Evolutionary conservation across 1,140 invertebrate genomes (phyloP), one percentile per base, ranked within the genome.

Genomic region (Cydia strobilella): DNA sequence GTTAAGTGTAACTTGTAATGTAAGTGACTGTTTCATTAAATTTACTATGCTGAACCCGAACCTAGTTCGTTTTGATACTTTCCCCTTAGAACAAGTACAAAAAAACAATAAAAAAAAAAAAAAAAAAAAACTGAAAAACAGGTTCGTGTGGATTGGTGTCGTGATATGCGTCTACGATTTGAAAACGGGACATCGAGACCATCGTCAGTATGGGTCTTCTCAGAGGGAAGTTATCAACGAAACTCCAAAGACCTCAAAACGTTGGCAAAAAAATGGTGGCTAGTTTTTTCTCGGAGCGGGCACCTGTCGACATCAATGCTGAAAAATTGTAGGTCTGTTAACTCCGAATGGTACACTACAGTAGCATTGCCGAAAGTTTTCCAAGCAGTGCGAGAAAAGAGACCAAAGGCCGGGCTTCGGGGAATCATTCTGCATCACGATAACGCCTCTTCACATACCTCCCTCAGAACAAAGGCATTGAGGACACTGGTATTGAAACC

Each of bases 391-490:
- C 13, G 42, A 18, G 48, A 51, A 10, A 51, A 2, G 48, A 51
- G 48, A 51, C 48, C 42, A 45, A 13, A 13, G 42, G 13, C 12
- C 6, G 42, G 42, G 6, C 42, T 45, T 45, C 42, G 42, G 42
- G 42, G 42, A 45, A 45, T 45, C 42, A 7, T 45, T 5, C 12
- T 45, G 42, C 42, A 45, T 45, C 42, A 45, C 12, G 42, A 45
- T n/a, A 18, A 51, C n/a, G 13, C 15, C 15, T 51, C 48, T 51
- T 51, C 48, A 15, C 48, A n/a, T 18, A 51, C 48, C 3, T n/a
- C 48, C n/a, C 48, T 51, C 48, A 51, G 15, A 51, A 51, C 48
- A 51, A 51, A 51, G 48, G 48, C 48, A 51, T 51, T 51, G 48
- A 51, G n/a, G 12, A 51, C 0, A 6, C 48, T 51, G 48, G 48